Conservation (phyloP, 2,797 vertebrate species). For the Thunnus albacares region DNA sequence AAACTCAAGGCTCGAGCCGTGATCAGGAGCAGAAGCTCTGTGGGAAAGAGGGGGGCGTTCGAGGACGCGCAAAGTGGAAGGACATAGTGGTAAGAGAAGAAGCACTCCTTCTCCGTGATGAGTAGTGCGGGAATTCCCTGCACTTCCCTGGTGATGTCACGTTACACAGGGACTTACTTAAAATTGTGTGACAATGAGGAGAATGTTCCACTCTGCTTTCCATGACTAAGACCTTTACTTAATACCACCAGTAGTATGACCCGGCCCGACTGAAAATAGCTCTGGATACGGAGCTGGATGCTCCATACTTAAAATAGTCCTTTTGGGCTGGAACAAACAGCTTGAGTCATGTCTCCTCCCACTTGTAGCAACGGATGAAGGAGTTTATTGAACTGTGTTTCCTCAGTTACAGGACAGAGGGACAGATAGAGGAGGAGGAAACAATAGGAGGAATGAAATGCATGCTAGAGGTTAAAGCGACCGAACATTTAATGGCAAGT, state of each 20-base stretch:
- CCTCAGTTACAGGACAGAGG: conserved; percentile 12
- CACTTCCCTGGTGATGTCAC: conserved; percentile 61
- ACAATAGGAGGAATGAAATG: not conserved
- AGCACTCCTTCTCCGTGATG: conserved; percentile 21
- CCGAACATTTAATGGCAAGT: conserved; percentile 1
- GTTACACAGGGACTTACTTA: conserved; percentile 41
- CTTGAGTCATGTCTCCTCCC: conserved; percentile 41
- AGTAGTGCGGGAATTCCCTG: conserved; percentile 70
- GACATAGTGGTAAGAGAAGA: conserved; percentile 31
- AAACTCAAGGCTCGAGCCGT: conserved; percentile 23
- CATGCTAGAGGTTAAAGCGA: conserved; percentile 5
- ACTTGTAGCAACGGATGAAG: conserved; percentile 54
- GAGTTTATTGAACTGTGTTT: conserved; percentile 46
- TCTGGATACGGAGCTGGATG: conserved; percentile 48
- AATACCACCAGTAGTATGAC: conserved; percentile 60
- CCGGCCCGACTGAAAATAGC: conserved; percentile 62
- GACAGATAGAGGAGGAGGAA: not conserved
- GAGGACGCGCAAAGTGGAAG: conserved; percentile 53
- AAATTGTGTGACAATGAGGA: conserved; percentile 59
- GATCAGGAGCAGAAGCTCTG: conserved; percentile 42
- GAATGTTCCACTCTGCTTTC: conserved; percentile 68
- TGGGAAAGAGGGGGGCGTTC: conserved; percentile 80
- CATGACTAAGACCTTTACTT: conserved; percentile 69
- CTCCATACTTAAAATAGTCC: conserved; percentile 66
- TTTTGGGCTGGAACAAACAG: conserved; percentile 32